Evolutionary conservation across 2,888 invertebrate species (phyloP).

Genomic region (Kryphioiulus occultus): DNA sequence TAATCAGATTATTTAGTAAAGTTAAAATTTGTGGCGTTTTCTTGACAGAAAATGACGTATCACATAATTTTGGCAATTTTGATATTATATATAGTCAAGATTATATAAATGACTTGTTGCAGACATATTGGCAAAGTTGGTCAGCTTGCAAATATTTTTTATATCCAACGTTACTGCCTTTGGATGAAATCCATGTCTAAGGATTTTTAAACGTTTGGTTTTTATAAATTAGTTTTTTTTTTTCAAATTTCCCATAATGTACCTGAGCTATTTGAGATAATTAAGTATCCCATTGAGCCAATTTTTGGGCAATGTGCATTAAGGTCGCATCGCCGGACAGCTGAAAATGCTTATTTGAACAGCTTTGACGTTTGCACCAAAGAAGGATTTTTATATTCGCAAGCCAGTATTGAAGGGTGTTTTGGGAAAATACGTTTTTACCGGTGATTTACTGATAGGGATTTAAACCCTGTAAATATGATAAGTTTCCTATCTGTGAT

Average conservation of each 20-base stretch:
- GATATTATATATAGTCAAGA: no score
- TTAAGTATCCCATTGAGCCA: neutral
- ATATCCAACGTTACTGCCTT: neutral
- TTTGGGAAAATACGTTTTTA: neutral
- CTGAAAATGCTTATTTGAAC: neutral
- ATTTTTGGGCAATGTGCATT: neutral
- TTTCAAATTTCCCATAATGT: neutral
- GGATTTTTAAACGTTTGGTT: neutral
- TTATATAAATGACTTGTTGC: no score
- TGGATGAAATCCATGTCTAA: neutral
- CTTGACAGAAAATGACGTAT: neutral
- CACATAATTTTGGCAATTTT: neutral
- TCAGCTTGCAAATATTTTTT: neutral
- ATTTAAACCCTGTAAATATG: neutral
- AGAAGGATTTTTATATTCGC: neutral
- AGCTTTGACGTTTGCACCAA: neutral
- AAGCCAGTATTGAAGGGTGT: neutral
- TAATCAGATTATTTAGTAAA: neutral
- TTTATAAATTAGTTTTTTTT: neutral
- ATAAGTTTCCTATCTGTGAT: neutral
- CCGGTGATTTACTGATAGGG: constrained; percentile 5
- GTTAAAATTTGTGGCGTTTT: neutral
- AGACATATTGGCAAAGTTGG: neutral
- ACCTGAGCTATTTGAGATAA: constrained; percentile 5
- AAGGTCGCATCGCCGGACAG: neutral